phyloP scores from a whole-genome alignment of 2,888 invertebrate species.

The Drosophila trichaetosa region DNA sequence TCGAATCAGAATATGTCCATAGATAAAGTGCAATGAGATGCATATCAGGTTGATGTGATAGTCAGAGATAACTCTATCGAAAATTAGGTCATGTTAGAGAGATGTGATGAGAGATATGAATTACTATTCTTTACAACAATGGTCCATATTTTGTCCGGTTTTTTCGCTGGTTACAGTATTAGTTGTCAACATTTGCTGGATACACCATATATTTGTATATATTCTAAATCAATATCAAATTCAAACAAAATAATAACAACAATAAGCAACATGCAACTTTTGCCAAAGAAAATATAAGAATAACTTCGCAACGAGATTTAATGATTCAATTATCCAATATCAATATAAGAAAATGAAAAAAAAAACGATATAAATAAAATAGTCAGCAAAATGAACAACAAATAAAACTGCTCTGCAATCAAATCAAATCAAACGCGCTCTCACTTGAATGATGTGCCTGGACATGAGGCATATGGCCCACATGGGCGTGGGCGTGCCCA shows the following conservation, averaged over 20 bases:
- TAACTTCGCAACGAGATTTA: conserved; percentile 25
- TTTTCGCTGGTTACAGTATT: conserved; percentile 23
- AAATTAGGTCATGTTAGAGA: conserved; percentile 12
- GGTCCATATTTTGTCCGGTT: not conserved
- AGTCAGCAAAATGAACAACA: conserved; percentile 40
- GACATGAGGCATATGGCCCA: conserved; percentile 54
- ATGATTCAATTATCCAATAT: conserved; percentile 24
- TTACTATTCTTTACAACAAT: conserved; percentile 1
- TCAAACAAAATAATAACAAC: conserved; percentile 47
- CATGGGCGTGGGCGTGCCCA: conserved; percentile 33
- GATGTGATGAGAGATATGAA: conserved; percentile 42
- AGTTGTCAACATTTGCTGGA: conserved; percentile 17
- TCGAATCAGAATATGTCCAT: conserved; percentile 7
- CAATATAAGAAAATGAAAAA: conserved; percentile 4
- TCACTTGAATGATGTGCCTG: conserved; percentile 82
- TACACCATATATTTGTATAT: conserved; percentile 8
- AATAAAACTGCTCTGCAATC: conserved; percentile 53
- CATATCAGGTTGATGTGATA: conserved; percentile 27
- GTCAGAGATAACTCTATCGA: not conserved
- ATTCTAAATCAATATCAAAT: conserved; percentile 22
- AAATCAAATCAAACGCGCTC: conserved; percentile 76
- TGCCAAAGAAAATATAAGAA: not conserved
- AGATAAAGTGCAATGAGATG: conserved; percentile 32
- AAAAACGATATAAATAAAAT: conserved; percentile 20
- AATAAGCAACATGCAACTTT: conserved; percentile 76